phyloP scores from a whole-genome alignment of 2,797 vertebrate genomes.

The Poecilia picta region DNA sequence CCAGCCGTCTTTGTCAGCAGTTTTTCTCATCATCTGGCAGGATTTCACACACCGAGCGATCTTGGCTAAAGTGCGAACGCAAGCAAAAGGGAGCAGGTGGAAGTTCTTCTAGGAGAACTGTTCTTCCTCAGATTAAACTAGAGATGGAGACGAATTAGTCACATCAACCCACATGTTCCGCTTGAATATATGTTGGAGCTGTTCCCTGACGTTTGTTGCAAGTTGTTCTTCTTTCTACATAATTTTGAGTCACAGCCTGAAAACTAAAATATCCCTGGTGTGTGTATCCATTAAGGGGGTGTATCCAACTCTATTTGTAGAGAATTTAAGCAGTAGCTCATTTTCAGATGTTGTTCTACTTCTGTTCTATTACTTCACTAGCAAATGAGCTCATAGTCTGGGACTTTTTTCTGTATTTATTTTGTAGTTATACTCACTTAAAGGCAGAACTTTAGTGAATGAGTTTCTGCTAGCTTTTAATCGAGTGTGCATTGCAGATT shows the following conservation, averaged over 20 bases:
- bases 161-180: neutral
- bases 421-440: neutral
- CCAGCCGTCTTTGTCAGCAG: constrained; percentile 56
- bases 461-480: no score
- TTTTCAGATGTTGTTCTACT: neutral
- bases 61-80: constrained; percentile 49
- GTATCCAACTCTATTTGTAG: neutral
- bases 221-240: neutral
- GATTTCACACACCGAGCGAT: constrained; percentile 40
- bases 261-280: neutral
- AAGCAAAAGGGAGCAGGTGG: constrained; percentile 57
- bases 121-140: constrained; percentile 26
- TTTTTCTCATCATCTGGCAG: constrained; percentile 50
- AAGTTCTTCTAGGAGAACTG: constrained; percentile 39
- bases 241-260: constrained; percentile 12
- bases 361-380: neutral
- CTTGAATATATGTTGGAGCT: constrained; percentile 20
- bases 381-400: neutral
- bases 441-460: no score
- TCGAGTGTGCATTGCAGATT: neutral
- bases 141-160: constrained; percentile 13
- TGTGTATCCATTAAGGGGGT: neutral
- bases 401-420: constrained; percentile 9
- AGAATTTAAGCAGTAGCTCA: neutral
- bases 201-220: constrained; percentile 4